Evolutionary conservation across 2,113 vertebrate species (phyloP).

Genomic region (Galeopterus variegatus): DNA sequence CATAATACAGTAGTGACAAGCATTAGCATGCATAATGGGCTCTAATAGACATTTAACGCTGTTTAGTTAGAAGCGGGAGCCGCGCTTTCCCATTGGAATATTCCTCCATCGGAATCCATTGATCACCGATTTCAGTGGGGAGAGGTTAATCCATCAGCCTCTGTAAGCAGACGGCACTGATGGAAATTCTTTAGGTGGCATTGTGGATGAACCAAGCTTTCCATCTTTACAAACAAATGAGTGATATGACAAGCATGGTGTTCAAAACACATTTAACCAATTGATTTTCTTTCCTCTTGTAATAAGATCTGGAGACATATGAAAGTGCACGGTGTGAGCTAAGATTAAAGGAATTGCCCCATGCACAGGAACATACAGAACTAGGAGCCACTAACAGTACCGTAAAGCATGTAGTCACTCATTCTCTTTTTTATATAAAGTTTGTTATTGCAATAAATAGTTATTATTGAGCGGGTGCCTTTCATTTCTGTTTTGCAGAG

Average conservation of each 20-base stretch:
- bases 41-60: slow-evolving; percentile 91
- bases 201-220: slow-evolving; percentile 93
- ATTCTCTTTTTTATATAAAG: slow-evolving; percentile 89
- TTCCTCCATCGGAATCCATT: slow-evolving; percentile 91
- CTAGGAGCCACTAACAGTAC: slow-evolving; percentile 86
- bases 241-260: slow-evolving; percentile 97
- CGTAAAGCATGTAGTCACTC: slow-evolving; percentile 85
- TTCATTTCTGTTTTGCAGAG: slow-evolving; percentile 82
- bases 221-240: slow-evolving; percentile 96
- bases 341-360: slow-evolving; percentile 89
- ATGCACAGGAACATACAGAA: slow-evolving; percentile 75
- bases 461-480: slow-evolving; percentile 86
- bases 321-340: slow-evolving; percentile 88
- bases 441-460: slow-evolving; percentile 93
- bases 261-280: slow-evolving; percentile 96
- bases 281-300: slow-evolving; percentile 98
- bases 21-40: slow-evolving; percentile 91
- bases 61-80: slow-evolving; percentile 87
- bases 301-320: slow-evolving; percentile 98
- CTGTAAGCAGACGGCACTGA: slow-evolving; percentile 90
- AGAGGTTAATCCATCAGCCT: slow-evolving; percentile 96
- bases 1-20: slow-evolving; percentile 91
- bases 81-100: slow-evolving; percentile 89
- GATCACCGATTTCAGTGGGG: slow-evolving; percentile 94
- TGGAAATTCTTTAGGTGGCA: slow-evolving; percentile 95